A percentile compares a stretch with the other conserved stretches of the same genome.
These are phyloP conservation scores for Salticus scenicus DNA, from an alignment of 2,888 invertebrate species.

Conservation along the genomic window DNA sequence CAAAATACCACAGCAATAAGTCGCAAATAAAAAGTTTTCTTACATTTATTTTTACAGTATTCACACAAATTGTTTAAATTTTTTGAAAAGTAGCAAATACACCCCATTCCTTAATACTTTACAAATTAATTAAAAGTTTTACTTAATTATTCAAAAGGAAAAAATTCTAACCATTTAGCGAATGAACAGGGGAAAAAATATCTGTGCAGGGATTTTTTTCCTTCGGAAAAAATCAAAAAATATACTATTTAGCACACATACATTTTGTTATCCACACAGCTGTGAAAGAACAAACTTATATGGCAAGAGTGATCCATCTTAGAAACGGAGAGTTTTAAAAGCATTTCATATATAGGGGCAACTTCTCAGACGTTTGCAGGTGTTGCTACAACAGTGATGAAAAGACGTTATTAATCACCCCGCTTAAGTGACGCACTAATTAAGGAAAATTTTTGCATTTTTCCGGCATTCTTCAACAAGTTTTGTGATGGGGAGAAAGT, in stretches of 20 bases:
- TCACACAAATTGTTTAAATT: too few relatives aligned
- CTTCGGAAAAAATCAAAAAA: not conserved
- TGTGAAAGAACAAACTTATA: not conserved
- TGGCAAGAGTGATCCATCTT: not conserved
- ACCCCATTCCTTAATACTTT: not conserved
- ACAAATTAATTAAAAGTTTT: not conserved
- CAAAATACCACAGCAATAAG: too few relatives aligned
- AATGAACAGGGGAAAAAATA: too few relatives aligned
- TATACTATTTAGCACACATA: not conserved
- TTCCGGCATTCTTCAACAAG: slow-evolving; percentile 69
- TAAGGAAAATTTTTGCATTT: slow-evolving; percentile 69
- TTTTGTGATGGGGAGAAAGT: slow-evolving; percentile 44
- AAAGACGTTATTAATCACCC: slow-evolving; percentile 64
- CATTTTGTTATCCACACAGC: not conserved
- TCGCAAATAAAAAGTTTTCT: too few relatives aligned
- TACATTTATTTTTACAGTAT: too few relatives aligned
- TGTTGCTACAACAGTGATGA: slow-evolving; percentile 48
- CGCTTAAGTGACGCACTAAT: slow-evolving; percentile 65
- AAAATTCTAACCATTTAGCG: not conserved
- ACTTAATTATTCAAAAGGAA: not conserved
- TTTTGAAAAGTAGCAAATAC: not conserved
- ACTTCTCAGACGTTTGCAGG: slow-evolving; percentile 49
- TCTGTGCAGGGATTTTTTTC: too few relatives aligned
- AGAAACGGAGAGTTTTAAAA: not conserved
- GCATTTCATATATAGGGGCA: not conserved